Conservation (phyloP, 2,113 vertebrate species). For the Sardina pilchardus region DNA sequence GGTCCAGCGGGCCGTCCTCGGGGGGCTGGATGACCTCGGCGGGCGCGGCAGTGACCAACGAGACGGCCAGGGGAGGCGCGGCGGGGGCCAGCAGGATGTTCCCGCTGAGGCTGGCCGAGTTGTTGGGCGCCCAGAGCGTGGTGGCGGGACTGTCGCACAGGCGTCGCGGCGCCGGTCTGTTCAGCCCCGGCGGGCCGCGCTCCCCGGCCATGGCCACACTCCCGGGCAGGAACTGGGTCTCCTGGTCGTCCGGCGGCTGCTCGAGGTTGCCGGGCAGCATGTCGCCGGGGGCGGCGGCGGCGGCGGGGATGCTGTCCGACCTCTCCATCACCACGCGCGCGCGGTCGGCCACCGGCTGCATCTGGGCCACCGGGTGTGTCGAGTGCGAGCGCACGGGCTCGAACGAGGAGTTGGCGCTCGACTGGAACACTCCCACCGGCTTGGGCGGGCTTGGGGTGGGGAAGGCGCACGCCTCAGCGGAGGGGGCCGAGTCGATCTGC, state of each 20-base stretch:
- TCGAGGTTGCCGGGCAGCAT: constrained; percentile 85
- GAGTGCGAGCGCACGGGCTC: constrained; percentile 89
- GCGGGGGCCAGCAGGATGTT: constrained; percentile 90
- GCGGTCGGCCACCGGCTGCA: constrained; percentile 57
- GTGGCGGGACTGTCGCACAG: constrained; percentile 95
- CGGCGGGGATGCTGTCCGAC: constrained; percentile 34
- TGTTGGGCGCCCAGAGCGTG: constrained; percentile 91
- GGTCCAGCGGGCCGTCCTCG: constrained; percentile 74
- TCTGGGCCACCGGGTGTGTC: not conserved
- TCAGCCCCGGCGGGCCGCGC: constrained; percentile 77
- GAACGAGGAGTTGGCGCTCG: constrained; percentile 95
- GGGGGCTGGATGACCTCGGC: constrained; percentile 85
- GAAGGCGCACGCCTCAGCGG: constrained; percentile 66
- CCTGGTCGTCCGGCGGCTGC: constrained; percentile 94
- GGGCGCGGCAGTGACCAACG: constrained; percentile 74
- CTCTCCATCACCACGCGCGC: constrained; percentile 87
- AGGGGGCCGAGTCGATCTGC: constrained; percentile 90
- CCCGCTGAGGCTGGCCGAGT: constrained; percentile 81
- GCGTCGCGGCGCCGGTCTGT: constrained; percentile 44
- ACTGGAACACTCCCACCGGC: constrained; percentile 89
- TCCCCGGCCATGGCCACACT: constrained; percentile 42
- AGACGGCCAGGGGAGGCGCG: constrained; percentile 75
- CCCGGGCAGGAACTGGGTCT: constrained; percentile 79
- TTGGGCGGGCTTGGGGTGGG: constrained; percentile 93
- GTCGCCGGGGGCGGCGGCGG: constrained; percentile 33